These are phyloP conservation scores for Oxyruncus cristatus DNA, from an alignment of 2,113 vertebrate species.

Conservation along the genomic window DNA sequence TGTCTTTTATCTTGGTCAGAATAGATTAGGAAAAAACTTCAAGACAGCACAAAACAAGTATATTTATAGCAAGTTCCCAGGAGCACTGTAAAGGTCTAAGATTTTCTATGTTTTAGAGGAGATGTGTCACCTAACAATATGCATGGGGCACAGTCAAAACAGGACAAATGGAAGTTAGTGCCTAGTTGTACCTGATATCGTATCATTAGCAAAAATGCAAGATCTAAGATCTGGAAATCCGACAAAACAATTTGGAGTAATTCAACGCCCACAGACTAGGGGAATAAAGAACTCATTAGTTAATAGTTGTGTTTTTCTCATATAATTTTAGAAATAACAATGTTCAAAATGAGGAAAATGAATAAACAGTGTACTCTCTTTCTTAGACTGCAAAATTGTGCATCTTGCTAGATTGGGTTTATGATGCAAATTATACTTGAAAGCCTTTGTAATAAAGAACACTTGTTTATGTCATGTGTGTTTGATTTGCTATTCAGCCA, in stretches of 20 bases:
- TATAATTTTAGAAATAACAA: background rate
- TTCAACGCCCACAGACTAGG: background rate
- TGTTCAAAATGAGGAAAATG: background rate
- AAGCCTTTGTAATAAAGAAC: slow-evolving; percentile 33
- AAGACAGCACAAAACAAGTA: background rate
- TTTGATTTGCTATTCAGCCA: slow-evolving; percentile 64
- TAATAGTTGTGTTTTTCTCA: background rate
- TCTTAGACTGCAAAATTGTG: background rate
- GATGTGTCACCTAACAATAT: background rate
- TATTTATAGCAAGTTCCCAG: background rate
- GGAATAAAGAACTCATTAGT: background rate
- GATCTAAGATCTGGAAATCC: background rate
- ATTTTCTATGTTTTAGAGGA: background rate
- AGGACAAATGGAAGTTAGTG: background rate
- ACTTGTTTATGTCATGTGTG: slow-evolving; percentile 54
- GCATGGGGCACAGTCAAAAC: background rate
- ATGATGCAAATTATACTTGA: slow-evolving; percentile 33
- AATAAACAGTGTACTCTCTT: background rate
- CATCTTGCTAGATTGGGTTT: background rate
- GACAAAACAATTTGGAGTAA: background rate
- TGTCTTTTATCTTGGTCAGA: background rate
- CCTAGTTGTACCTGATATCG: background rate
- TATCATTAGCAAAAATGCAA: background rate
- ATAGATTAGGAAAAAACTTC: background rate
- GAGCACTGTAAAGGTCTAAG: background rate